These are phyloP conservation scores for Drosophila lini DNA, from an alignment of 1,140 invertebrate species.

Conservation along the genomic window DNA sequence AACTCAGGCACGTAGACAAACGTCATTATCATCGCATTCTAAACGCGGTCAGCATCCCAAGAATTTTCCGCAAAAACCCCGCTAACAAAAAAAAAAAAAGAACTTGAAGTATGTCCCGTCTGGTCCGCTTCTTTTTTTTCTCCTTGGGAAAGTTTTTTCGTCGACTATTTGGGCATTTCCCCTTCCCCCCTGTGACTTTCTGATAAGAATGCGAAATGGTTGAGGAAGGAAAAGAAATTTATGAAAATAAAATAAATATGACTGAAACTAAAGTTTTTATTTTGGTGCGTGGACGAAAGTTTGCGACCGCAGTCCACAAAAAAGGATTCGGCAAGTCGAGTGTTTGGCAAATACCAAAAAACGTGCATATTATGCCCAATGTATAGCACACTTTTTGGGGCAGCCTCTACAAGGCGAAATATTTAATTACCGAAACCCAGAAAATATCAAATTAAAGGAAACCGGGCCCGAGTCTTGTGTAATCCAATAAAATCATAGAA, in stretches of 20 bases:
- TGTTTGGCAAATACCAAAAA: conserved; percentile 59
- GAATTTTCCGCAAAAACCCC: conserved; percentile 36
- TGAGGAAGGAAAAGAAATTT: conserved; percentile 61
- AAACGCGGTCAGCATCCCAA: conserved; percentile 54
- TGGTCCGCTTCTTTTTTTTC: conserved; percentile 18
- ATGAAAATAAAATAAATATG: conserved; percentile 69
- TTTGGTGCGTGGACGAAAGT: conserved; percentile 44
- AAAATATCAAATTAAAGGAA: conserved; percentile 48
- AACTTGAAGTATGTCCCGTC: conserved; percentile 60
- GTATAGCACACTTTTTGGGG: conserved; percentile 13
- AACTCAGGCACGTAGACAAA: conserved; percentile 23
- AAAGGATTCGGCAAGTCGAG: conserved; percentile 53
- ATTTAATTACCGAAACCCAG: conserved; percentile 52
- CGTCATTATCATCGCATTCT: conserved; percentile 46
- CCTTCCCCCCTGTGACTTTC: conserved; percentile 6
- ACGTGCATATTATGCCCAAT: conserved; percentile 33
- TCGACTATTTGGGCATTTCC: conserved; percentile 33
- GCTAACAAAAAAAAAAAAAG: conserved; percentile 13
- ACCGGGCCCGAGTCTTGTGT: conserved; percentile 4
- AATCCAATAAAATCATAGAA: conserved; percentile 60
- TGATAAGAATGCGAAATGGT: conserved; percentile 73
- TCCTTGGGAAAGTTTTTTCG: conserved; percentile 47
- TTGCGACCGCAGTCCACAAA: conserved; percentile 24
- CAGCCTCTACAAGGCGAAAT: conserved; percentile 7
- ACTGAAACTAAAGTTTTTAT: conserved; percentile 65